Conservation (phyloP, 35 echinoderm and acorn worm genomes). For the Strongylocentrotus purpuratus region DNA sequence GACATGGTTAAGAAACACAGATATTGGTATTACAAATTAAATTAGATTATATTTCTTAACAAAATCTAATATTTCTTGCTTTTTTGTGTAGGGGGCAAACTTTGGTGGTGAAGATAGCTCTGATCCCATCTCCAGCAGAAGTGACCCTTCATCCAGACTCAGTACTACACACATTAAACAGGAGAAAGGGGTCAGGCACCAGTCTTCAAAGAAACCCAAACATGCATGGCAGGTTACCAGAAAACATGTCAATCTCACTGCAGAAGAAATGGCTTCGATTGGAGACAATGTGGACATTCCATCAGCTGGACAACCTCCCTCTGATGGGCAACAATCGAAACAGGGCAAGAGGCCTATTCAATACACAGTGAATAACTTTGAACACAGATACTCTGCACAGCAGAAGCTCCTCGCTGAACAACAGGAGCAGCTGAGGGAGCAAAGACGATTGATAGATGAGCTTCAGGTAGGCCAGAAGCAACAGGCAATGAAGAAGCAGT, state of each 20-base stretch:
- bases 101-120: not conserved
- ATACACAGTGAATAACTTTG: slow-evolving; percentile 53
- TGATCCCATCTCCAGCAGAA: slow-evolving; percentile 36
- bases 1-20: too few species aligned
- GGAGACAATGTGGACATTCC: slow-evolving; percentile 46
- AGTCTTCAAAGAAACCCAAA: slow-evolving; percentile 74
- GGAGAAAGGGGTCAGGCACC: slow-evolving; percentile 27
- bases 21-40: too few species aligned
- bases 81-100: not conserved
- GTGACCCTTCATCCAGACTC: slow-evolving; percentile 35
- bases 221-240: slow-evolving; percentile 96
- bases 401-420: slow-evolving; percentile 88
- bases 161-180: not conserved
- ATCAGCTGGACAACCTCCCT: slow-evolving; percentile 8
- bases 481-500: slow-evolving; percentile 66
- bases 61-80: not conserved
- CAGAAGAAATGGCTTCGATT: slow-evolving; percentile 70
- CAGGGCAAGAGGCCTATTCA: slow-evolving; percentile 33
- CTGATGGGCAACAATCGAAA: not conserved
- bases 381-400: slow-evolving; percentile 84
- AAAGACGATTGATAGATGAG: slow-evolving; percentile 83
- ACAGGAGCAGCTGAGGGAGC: slow-evolving; percentile 83
- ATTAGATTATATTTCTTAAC: too few species aligned
- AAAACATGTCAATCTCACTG: slow-evolving; percentile 84
- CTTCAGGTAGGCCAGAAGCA: slow-evolving; percentile 75